Evolutionary conservation across 2,797 vertebrate genomes (phyloP).

Genomic region (Champsocephalus esox): DNA sequence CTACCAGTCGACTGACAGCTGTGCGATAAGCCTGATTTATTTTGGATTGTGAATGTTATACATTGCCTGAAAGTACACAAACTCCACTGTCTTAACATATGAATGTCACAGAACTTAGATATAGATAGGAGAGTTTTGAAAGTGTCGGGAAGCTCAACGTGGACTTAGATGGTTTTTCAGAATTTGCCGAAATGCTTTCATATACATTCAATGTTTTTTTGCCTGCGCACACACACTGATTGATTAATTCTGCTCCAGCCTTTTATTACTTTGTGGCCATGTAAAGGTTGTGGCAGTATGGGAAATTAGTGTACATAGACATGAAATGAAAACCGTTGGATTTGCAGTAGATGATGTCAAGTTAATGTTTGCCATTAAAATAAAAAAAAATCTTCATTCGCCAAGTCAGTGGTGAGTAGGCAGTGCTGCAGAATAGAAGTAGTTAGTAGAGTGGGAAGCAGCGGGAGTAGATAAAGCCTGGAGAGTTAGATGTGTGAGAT

Average conservation of each 20-base stretch:
- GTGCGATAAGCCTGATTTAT: slow-evolving; percentile 33
- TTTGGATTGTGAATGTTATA: slow-evolving; percentile 64
- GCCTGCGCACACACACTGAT: slow-evolving; percentile 27
- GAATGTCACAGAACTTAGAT: slow-evolving; percentile 74
- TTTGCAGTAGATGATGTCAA: slow-evolving; percentile 67
- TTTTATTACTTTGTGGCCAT: slow-evolving; percentile 40
- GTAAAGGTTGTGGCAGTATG: slow-evolving; percentile 45
- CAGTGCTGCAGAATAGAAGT: slow-evolving; percentile 35
- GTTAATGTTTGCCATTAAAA: slow-evolving; percentile 51
- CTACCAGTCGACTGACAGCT: slow-evolving; percentile 25
- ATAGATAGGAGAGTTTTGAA: slow-evolving; percentile 41
- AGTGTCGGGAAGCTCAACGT: slow-evolving; percentile 32
- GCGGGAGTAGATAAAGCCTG: slow-evolving; percentile 35
- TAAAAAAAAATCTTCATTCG: slow-evolving; percentile 31
- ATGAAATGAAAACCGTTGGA: slow-evolving; percentile 52
- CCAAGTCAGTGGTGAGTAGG: slow-evolving; percentile 35
- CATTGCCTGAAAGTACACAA: slow-evolving; percentile 71
- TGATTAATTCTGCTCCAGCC: slow-evolving; percentile 6
- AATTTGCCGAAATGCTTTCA: slow-evolving; percentile 24
- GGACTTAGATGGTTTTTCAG: slow-evolving; percentile 57
- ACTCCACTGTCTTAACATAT: slow-evolving; percentile 70
- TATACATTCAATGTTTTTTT: slow-evolving; percentile 26
- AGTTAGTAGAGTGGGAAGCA: slow-evolving; percentile 35
- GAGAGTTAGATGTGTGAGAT: neutral
- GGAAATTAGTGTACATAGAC: slow-evolving; percentile 64